phyloP scores from a whole-genome alignment of 2,888 invertebrate genomes.

The Odontocerum albicorne region DNA sequence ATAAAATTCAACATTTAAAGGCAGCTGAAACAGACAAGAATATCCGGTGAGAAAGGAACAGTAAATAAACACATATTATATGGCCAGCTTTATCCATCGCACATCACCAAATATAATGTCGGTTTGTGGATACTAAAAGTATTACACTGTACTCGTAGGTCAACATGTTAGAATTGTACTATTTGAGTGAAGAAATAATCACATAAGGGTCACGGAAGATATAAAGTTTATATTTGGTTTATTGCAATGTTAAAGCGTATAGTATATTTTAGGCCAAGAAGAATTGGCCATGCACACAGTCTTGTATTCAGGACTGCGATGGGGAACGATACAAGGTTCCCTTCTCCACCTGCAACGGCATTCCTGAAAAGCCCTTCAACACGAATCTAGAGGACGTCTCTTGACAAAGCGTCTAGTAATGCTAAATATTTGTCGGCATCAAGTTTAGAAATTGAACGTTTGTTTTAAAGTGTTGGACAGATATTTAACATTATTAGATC shows the following conservation, averaged over 20 bases:
- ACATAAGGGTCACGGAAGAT: too few relatives aligned
- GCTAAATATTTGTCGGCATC: constrained; percentile 10
- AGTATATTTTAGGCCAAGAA: constrained; percentile 35
- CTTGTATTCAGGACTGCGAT: constrained; percentile 61
- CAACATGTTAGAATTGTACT: too few relatives aligned
- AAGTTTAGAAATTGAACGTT: background rate
- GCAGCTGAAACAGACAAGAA: constrained; percentile 24
- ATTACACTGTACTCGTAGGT: too few relatives aligned
- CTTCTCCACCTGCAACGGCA: constrained; percentile 33
- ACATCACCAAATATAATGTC: constrained; percentile 18
- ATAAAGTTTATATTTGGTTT: constrained; percentile 5
- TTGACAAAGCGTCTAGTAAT: constrained; percentile 22
- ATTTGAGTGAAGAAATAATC: too few relatives aligned
- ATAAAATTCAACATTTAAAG: constrained; percentile 29
- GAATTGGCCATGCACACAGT: constrained; percentile 61
- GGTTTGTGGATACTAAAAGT: too few relatives aligned
- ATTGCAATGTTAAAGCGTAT: constrained; percentile 25
- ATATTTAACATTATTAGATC: constrained; percentile 22
- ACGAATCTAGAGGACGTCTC: constrained; percentile 24
- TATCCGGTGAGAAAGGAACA: constrained; percentile 33
- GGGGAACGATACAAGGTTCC: constrained; percentile 36
- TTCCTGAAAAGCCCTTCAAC: constrained; percentile 36
- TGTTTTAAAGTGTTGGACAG: constrained; percentile 2
- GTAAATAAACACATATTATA: constrained; percentile 31
- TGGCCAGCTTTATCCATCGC: constrained; percentile 34